Evolutionary conservation across 2,888 invertebrate species (phyloP), one percentile per base, ranked within the genome.

Genomic region (Trissolcus japonicus): DNA sequence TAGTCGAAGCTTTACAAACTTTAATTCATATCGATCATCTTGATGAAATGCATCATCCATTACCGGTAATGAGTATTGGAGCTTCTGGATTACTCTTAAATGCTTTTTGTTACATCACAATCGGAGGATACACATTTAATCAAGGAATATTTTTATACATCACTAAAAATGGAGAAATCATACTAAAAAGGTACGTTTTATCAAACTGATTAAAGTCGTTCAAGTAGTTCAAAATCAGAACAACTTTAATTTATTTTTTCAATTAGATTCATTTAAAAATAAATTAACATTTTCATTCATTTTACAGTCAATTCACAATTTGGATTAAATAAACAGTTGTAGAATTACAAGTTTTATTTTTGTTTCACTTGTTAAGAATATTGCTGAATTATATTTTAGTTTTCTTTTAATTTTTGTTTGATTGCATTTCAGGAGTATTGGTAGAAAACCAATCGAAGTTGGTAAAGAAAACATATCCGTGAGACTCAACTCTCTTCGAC

Each of bases 1-100:
- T 95, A 4, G 93, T 96, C 4, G 96, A 96, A 89, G 94, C 95
- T 0, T 85, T 96, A 50, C 96, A 96, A 86, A 94, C 95, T 0
- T 91, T 95, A 50, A 91, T 94, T 0, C 96, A 96, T 86, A 93
- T 94, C 50, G 91, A 91, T 80, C 93, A 94, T 86, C 91, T 93
- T 81, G 93, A 94, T 81, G 92, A 92, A 57, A 94, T 94, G 92
- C 94, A 94, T 84, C 91, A 94, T 83, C 94, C 96, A 0, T 90
- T 94, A 57, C 92, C 93, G 14, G 94, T 96, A 7, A 90, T 96
- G 81, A 92, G 92, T 80, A 91, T 95, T 73, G 96, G 95, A 1
- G 90, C 90, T 11, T 87, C 91, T 4, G 95, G 96, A 0, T 90
- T 96, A 11, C 86, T 95, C 1, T 86, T 96, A 7, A 95, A 97